Evolutionary conservation across 2,797 vertebrate genomes (phyloP).

Genomic region (Setipinna tenuifilis): DNA sequence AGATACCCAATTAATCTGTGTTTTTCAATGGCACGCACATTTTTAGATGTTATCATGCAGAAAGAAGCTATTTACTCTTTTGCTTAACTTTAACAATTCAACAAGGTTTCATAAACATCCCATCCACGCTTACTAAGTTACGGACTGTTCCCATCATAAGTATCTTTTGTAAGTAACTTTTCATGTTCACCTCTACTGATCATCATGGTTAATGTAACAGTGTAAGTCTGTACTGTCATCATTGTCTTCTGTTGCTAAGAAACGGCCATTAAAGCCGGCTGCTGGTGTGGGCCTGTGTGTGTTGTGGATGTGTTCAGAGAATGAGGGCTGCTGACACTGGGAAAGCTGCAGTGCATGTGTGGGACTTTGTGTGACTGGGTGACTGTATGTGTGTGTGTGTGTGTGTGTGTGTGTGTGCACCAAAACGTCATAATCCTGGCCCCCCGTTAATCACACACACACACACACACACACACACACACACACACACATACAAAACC

Average conservation of each 20-base stretch:
- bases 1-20: not conserved
- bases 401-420: not conserved
- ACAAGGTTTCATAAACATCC: not conserved
- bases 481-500: not conserved
- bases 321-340: conserved; percentile 8
- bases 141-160: not conserved
- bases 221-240: not conserved
- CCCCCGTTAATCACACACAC: not conserved
- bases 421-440: not conserved
- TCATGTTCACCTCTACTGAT: not conserved
- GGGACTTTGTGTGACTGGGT: too few relatives aligned
- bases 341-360: not conserved
- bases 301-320: conserved; percentile 1
- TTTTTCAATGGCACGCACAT: not conserved
- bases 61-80: not conserved
- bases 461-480: conserved; percentile 9
- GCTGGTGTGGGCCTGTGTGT: not conserved
- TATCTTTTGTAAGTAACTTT: not conserved
- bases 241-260: not conserved
- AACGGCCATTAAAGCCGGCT: not conserved
- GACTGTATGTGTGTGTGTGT: conserved; percentile 9
- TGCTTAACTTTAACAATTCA: not conserved
- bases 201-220: not conserved
- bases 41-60: not conserved
- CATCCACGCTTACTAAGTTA: not conserved